Evolutionary conservation across 2,888 invertebrate genomes (phyloP), one percentile per base, ranked within the genome.

Genomic region (Zaprionus obscuricornis): DNA sequence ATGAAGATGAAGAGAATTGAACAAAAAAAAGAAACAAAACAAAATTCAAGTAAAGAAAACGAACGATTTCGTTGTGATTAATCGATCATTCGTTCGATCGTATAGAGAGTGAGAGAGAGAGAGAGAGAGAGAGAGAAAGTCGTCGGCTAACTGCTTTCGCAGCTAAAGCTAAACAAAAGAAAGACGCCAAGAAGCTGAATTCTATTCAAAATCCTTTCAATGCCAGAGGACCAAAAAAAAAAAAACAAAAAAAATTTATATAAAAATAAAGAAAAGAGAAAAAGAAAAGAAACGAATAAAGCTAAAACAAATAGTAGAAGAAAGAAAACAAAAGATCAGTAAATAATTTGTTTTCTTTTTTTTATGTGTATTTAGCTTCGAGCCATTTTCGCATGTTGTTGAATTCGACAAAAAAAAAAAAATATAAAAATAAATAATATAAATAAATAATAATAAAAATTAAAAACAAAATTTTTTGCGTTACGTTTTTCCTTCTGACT

Each of bases 351-450:
- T 31, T 31, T 10, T 31, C 10, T 10, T n/a, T n/a, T n/a, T n/a
- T n/a, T n/a, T n/a, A n/a, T n/a, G n/a, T n/a, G n/a, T n/a, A n/a
- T n/a, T n/a, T 31, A 4, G 67, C 73, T 63, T 58, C 52, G 43
- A 47, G 73, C 68, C 73, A 70, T 70, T 70, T 72, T 68, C 58
- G 68, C 57, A 70, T 73, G 73, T 66, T 69, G 69, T 73, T 73
- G 52, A 56, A 63, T 68, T 46, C 56, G 31, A 4, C 5, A 11
- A 6, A 31, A 31, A 31, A 3, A 11, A 34, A 11, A 14, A 6
- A 34, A 11, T 13, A 34, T 14, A 5, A 7, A 34, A 11, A 13
- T 14, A 34, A 11, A n/a, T 14, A 34, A 11, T 13, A 6, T 22
- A 6, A 6, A 6, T 22, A 22, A 22, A 6, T 22, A n/a, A n/a